These are phyloP conservation scores for Melanotaenia parkinsoni DNA, from an alignment of 2,797 vertebrate species.

Conservation along the genomic window DNA sequence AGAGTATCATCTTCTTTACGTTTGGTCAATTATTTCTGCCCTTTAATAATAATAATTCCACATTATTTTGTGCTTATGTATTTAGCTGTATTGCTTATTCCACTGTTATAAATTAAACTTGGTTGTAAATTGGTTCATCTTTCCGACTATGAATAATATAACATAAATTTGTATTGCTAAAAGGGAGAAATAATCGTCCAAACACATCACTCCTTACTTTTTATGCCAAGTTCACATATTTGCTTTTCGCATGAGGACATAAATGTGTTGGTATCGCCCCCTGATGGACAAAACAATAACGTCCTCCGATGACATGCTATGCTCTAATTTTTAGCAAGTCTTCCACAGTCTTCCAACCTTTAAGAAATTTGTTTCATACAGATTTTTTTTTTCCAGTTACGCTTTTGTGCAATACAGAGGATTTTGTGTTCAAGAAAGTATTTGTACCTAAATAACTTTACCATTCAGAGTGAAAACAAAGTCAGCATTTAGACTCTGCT, in stretches of 20 bases:
- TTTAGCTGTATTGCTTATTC: too few relatives aligned
- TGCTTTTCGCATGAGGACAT: background rate
- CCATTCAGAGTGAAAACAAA: background rate
- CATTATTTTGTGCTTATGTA: too few relatives aligned
- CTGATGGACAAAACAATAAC: slow-evolving; percentile 62
- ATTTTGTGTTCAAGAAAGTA: background rate
- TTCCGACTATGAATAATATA: too few relatives aligned
- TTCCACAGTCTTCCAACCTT: background rate
- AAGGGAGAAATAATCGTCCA: background rate
- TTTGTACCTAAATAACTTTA: slow-evolving; percentile 9
- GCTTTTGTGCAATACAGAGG: background rate
- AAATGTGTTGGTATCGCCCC: slow-evolving; percentile 51
- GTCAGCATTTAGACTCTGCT: background rate
- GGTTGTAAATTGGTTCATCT: too few relatives aligned
- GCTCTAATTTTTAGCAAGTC: background rate
- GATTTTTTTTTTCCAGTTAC: background rate
- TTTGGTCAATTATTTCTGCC: too few relatives aligned
- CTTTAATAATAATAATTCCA: too few relatives aligned
- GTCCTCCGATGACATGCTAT: background rate
- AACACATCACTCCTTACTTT: background rate
- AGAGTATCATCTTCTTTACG: background rate
- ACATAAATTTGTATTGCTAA: background rate
- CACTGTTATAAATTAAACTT: too few relatives aligned
- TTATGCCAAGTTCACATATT: background rate
- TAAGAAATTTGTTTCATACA: background rate